Evolutionary conservation across 2,113 vertebrate genomes (phyloP).

Genomic region (Podarcis raffonei): DNA sequence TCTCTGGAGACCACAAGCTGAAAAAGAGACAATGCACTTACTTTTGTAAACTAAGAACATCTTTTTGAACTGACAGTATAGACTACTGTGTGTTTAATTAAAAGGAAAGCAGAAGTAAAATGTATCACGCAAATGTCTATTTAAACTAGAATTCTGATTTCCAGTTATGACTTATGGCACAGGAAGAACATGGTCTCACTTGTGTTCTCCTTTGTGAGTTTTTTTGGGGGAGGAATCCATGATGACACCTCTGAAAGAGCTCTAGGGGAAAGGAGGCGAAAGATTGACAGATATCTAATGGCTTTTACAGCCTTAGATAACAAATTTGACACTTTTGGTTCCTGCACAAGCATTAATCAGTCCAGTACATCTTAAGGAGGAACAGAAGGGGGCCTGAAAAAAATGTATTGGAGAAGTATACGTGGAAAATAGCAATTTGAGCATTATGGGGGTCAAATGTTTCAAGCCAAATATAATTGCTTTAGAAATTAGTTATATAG

Average conservation of each 20-base stretch:
- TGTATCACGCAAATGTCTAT: constrained; percentile 32
- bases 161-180: constrained; percentile 35
- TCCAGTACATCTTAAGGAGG: constrained; percentile 13
- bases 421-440: constrained; percentile 16
- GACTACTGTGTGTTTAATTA: neutral
- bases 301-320: constrained; percentile 4
- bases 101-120: constrained; percentile 7
- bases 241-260: neutral
- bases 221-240: neutral
- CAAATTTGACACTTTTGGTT: constrained; percentile 14
- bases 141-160: constrained; percentile 19
- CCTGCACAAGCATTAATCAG: constrained; percentile 31
- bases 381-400: neutral
- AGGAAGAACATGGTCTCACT: constrained; percentile 4
- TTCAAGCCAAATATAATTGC: constrained; percentile 39
- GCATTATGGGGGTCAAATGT: constrained; percentile 9
- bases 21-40: too few species aligned
- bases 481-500: constrained; percentile 40
- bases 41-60: too few species aligned
- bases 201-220: constrained; percentile 4
- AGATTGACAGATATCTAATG: constrained; percentile 14
- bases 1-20: too few species aligned
- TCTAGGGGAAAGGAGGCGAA: neutral
- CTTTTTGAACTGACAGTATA: too few species aligned
- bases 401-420: constrained; percentile 6